Conservation (phyloP, 2,113 vertebrate genomes). For the Hemiscyllium ocellatum region DNA sequence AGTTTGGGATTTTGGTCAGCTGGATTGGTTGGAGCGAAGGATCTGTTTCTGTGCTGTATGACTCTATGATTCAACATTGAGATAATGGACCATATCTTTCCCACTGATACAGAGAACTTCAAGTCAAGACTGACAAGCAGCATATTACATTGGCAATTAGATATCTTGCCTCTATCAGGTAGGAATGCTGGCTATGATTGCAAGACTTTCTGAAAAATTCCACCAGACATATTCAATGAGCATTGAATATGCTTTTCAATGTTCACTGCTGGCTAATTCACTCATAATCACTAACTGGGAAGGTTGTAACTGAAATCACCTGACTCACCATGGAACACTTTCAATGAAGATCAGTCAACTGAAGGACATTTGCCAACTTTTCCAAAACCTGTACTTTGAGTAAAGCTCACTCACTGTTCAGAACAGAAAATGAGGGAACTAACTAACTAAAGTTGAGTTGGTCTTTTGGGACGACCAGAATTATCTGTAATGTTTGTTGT, state of each 20-base stretch:
- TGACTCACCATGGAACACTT: not conserved
- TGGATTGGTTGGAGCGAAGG: too few relatives aligned
- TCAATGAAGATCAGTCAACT: not conserved
- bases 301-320: not conserved
- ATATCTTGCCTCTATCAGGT: not conserved
- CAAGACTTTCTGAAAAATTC: not conserved
- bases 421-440: not conserved
- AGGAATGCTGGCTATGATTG: not conserved
- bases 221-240: not conserved
- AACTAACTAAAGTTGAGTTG: not conserved
- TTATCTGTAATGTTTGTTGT: not conserved
- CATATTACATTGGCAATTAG: not conserved
- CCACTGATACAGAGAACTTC: not conserved
- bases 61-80: too few relatives aligned
- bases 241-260: not conserved
- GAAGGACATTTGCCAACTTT: not conserved
- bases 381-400: not conserved
- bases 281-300: not conserved
- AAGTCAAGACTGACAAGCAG: not conserved
- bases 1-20: too few relatives aligned
- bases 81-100: not conserved
- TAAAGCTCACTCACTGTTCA: not conserved
- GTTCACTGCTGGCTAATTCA: not conserved
- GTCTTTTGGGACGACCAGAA: not conserved
- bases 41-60: too few relatives aligned